Evolutionary conservation across 2,888 invertebrate genomes (phyloP), one percentile per base, ranked within the genome.

Genomic region (Erebia epiphron): DNA sequence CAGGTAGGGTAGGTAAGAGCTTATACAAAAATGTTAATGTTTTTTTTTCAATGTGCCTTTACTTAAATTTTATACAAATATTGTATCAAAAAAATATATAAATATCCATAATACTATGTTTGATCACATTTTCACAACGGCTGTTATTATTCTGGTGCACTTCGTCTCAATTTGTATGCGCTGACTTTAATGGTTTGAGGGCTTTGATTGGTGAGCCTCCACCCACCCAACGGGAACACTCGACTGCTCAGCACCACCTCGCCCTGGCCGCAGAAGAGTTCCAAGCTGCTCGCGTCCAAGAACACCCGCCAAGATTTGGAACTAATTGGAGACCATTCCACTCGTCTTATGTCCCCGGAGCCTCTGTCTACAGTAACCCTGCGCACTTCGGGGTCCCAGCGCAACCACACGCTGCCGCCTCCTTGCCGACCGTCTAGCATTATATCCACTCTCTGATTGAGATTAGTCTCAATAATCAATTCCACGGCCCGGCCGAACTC

Each of bases 171-270:
- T 35, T 81, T 80, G 75, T 86, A 90, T 0, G 88, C 87, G 70
- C 84, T 82, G 7, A 88, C 74, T 2, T 79, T 73, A n/a, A 92
- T 60, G 1, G 76, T 61, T 73, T 90, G 89, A 5, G 80, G 76
- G 54, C 90, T 87, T 10, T 82, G 67, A 83, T 90, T 93, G 0
- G 79, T 88, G 0, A 93, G 73, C 16, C 73, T 79, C 91, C 92
- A 92, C 8, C 82, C 83, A 9, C 91, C 91, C 4, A 86, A 82
- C 46, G 91, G 89, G 67, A 81, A 91, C 1, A 88, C 83, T 66
- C 93, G 82, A n/a, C 82, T 85, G 72, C 92, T 93, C 76, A 93
- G 91, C 0, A 92, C 92, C 1, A 89, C 91, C 69, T 92, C 93
- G 0, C 93, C 93, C 74, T 90, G 89, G 0, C 93, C 92, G 64